Evolutionary conservation across 2,113 vertebrate species (phyloP), one percentile per base, ranked within the genome.

Genomic region (Gopherus evgoodei): DNA sequence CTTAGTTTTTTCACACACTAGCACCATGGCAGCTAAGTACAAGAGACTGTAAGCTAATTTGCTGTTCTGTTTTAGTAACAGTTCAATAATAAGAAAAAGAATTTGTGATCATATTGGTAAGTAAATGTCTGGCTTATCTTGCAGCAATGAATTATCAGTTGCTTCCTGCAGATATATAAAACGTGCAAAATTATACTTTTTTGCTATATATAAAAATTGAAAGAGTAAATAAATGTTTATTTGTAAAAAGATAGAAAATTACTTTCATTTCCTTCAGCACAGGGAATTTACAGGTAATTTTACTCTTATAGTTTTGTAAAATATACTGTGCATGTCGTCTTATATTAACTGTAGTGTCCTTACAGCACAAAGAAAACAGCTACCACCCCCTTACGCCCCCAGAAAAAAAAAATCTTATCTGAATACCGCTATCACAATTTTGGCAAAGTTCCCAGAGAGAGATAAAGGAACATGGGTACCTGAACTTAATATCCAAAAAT

Each of bases 361-460:
- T 90, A 84, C 9, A 54, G 52, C 31, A 52, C 21, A 72, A 79
- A 50, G 21, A 90, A 90, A 96, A 87, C 86, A 22, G 24, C 52
- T 24, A n/a, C 50, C 1, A 21, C 75, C 4, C 16, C 13, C 47
- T n/a, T 8, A 9, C 21, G 1, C 4, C 35, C 17, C 65, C 35
- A 16, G 7, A 38, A 38, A 93, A 84, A 84, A 94, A 94, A 90
- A 86, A 93, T 56, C 52, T 50, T 90, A 86, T 72, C 50, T 44
- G 90, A 94, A 65, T 80, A 75, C 78, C 76, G 75, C 21, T 90
- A n/a, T 94, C 84, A 52, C 78, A 80, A 83, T 90, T 90, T 92
- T 95, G 94, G 93, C 90, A 87, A 47, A 17, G 59, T 69, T 91
- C 94, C 94, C 84, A 94, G 91, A 0, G 88, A 94, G 81, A 85